phyloP scores from a whole-genome alignment of 2,888 invertebrate genomes.

The Neoitamus cyanurus region DNA sequence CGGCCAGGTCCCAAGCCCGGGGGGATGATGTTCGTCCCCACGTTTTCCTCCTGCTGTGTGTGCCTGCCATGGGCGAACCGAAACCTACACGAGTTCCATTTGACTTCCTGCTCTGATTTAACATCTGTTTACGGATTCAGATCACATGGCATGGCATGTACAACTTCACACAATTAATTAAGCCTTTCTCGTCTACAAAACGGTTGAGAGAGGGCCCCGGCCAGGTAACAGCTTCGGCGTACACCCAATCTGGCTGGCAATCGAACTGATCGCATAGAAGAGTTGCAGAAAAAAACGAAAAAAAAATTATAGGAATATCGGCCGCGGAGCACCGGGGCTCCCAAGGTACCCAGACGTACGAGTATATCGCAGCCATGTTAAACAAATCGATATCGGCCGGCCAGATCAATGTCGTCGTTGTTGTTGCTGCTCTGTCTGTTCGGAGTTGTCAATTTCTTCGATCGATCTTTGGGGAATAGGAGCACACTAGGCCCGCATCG shows the following conservation, averaged over 20 bases:
- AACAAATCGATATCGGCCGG: conserved; percentile 57
- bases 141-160: conserved; percentile 55
- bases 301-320: not conserved
- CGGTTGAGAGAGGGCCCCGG: not conserved
- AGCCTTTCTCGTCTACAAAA: conserved; percentile 55
- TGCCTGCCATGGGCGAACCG: not conserved
- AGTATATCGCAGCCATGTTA: conserved; percentile 53
- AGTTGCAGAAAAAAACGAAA: not conserved
- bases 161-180: conserved; percentile 58
- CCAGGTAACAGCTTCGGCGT: not conserved
- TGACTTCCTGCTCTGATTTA: conserved; percentile 54
- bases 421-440: conserved; percentile 46
- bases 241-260: conserved; percentile 32
- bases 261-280: conserved; percentile 33
- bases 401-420: conserved; percentile 56
- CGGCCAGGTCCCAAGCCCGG: not conserved
- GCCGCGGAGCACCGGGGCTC: not conserved
- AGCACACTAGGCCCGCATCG: conserved; percentile 33
- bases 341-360: conserved; percentile 14
- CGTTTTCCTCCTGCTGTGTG: not conserved
- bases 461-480: conserved; percentile 45
- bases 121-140: conserved; percentile 57
- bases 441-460: conserved; percentile 45
- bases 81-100: conserved; percentile 46
- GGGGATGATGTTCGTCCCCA: not conserved